Conservation (phyloP, 2,113 vertebrate genomes). For the Harpagus bidentatus region DNA sequence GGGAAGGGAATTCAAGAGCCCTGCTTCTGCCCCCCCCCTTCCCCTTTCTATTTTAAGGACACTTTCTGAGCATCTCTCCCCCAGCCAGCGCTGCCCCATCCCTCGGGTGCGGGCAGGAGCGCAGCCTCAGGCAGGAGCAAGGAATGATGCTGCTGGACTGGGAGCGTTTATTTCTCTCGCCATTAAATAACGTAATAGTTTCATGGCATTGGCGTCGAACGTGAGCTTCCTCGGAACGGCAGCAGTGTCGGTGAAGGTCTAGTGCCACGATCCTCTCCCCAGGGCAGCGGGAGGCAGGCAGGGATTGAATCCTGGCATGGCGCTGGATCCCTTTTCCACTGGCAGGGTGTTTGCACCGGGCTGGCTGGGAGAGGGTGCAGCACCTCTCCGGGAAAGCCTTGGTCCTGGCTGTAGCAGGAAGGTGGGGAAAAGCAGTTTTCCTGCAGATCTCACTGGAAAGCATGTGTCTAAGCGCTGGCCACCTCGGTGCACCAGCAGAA, state of each 20-base stretch:
- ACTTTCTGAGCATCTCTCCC: not conserved
- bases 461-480: not conserved
- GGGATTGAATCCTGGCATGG: not conserved
- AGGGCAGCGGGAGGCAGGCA: not conserved
- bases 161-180: not conserved
- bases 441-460: not conserved
- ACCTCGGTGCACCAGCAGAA: not conserved
- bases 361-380: not conserved
- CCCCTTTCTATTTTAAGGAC: not conserved
- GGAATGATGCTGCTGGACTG: not conserved
- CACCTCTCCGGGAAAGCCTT: not conserved
- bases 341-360: not conserved
- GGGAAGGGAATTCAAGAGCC: not conserved
- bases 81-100: not conserved
- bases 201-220: not conserved
- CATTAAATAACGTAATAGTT: not conserved
- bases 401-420: not conserved
- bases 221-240: not conserved
- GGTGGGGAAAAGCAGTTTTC: not conserved
- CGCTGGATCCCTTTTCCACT: not conserved
- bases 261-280: not conserved
- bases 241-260: not conserved
- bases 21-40: not conserved
- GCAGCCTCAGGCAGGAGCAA: not conserved
- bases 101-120: not conserved